A percentile compares a stretch with the other conserved stretches of the same genome.
Conservation (phyloP, 2,797 vertebrate species). For the Acridotheres tristis region DNA sequence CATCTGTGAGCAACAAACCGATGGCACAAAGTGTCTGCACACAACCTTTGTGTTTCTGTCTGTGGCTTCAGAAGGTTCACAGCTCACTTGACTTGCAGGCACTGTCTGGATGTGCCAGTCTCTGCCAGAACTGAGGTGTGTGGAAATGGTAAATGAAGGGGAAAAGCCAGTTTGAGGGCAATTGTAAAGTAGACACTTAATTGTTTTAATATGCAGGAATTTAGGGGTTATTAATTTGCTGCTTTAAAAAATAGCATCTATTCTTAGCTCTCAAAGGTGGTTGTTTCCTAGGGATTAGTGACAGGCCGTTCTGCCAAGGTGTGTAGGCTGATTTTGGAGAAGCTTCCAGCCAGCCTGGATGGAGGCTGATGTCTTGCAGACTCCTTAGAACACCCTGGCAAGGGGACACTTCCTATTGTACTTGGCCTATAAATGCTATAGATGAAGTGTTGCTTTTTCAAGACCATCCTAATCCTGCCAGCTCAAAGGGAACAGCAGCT, state of each 20-base stretch:
- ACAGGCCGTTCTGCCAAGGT: constrained; percentile 22
- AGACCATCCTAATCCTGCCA: background rate
- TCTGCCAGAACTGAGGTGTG: background rate
- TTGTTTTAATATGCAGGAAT: background rate
- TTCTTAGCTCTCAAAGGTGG: background rate
- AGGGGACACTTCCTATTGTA: background rate
- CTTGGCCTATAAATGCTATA: background rate
- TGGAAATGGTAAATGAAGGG: background rate
- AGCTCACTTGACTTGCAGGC: background rate
- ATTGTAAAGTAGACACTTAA: background rate
- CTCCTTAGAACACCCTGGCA: background rate
- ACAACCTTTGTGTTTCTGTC: background rate
- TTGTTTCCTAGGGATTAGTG: constrained; percentile 33
- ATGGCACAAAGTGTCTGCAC: background rate
- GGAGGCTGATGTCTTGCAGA: constrained; percentile 1
- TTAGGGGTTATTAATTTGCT: background rate
- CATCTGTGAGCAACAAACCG: background rate
- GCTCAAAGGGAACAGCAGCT: background rate
- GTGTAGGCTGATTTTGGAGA: constrained; percentile 44
- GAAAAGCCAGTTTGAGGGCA: background rate
- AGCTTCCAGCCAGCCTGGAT: background rate
- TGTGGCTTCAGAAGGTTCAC: background rate
- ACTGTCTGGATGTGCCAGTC: background rate
- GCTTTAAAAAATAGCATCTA: background rate
- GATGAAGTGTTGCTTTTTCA: background rate